These are phyloP conservation scores for Trematocara macrostoma DNA, from an alignment of 2,113 vertebrate species.

Conservation along the genomic window DNA sequence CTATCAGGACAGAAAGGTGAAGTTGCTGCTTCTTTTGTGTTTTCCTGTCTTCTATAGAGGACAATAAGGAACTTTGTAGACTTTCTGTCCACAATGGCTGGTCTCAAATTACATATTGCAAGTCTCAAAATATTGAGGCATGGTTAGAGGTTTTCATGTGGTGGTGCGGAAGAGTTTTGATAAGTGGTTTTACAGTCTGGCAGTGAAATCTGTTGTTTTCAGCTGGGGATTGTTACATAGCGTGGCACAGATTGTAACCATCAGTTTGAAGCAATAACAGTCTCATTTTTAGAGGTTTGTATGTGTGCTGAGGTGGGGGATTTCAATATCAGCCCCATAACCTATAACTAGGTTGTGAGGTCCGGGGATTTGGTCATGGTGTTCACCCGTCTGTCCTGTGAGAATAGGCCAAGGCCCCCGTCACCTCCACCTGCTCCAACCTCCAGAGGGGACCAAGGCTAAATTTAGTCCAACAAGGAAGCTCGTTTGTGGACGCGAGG, in stretches of 20 bases:
- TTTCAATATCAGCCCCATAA: slow-evolving; percentile 43
- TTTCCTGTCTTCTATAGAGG: not conserved
- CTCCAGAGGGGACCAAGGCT: slow-evolving; percentile 51
- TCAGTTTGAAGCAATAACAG: slow-evolving; percentile 2
- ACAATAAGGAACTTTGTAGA: slow-evolving; percentile 40
- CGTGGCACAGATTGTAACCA: slow-evolving; percentile 11
- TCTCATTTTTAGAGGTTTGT: slow-evolving; percentile 16
- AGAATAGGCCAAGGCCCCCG: slow-evolving; percentile 59
- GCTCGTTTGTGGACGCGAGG: slow-evolving; percentile 5
- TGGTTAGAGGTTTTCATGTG: slow-evolving; percentile 58
- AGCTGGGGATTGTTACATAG: slow-evolving; percentile 17
- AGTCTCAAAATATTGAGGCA: slow-evolving; percentile 58
- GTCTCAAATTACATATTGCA: slow-evolving; percentile 58
- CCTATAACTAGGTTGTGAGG: slow-evolving; percentile 38
- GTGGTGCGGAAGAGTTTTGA: slow-evolving; percentile 49
- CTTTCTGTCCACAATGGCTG: slow-evolving; percentile 28
- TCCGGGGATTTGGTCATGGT: slow-evolving; percentile 54
- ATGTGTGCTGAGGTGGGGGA: not conserved
- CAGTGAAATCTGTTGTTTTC: slow-evolving; percentile 48
- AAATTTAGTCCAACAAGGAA: slow-evolving; percentile 56
- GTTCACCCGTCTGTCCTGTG: slow-evolving; percentile 65
- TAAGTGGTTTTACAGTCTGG: slow-evolving; percentile 53
- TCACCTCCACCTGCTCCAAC: slow-evolving; percentile 66
- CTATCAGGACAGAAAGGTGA: slow-evolving; percentile 5
- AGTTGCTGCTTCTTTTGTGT: not conserved